Conservation (phyloP, 2,113 vertebrate genomes). For the Lophotis ruficrista region DNA sequence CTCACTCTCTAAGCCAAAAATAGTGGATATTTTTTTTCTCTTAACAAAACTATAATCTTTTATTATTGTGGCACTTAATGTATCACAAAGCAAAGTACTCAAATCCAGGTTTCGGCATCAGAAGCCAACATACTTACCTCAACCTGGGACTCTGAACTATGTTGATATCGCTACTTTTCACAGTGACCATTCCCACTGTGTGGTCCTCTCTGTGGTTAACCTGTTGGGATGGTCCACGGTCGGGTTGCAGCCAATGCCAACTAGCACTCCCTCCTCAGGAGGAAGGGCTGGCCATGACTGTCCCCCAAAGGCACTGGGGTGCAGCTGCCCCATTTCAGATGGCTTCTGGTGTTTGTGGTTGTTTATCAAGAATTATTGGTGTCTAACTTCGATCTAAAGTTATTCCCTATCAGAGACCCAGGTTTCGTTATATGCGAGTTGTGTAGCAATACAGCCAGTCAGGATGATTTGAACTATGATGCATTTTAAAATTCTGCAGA, state of each 20-base stretch:
- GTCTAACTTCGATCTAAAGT: background rate
- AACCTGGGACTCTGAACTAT: background rate
- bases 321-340: background rate
- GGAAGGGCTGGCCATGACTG: background rate
- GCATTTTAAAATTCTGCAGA: background rate
- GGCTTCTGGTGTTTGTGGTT: background rate
- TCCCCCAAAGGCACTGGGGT: background rate
- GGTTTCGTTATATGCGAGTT: background rate
- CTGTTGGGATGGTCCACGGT: background rate
- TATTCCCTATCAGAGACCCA: background rate
- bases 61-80: background rate
- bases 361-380: background rate
- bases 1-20: background rate
- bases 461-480: background rate
- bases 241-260: background rate
- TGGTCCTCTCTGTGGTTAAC: background rate
- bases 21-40: background rate
- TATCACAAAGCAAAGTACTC: background rate
- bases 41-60: background rate
- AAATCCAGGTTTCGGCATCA: background rate
- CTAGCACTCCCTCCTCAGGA: background rate
- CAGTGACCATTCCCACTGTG: background rate
- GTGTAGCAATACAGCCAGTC: background rate
- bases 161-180: background rate
- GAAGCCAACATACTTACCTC: background rate